Evolutionary conservation across 2,888 invertebrate species (phyloP).

Genomic region (Tethea ocularis): DNA sequence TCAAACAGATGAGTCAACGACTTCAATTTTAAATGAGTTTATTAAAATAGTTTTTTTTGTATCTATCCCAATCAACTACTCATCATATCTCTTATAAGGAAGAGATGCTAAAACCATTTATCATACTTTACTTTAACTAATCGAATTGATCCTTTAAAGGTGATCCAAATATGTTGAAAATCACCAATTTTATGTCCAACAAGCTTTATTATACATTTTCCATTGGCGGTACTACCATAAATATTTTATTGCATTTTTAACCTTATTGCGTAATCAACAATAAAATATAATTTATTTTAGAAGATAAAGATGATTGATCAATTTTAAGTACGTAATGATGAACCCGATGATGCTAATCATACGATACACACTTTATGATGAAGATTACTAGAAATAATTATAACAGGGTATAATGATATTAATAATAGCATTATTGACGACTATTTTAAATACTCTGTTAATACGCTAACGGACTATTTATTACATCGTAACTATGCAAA

Average conservation of each 20-base stretch:
- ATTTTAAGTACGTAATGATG: not conserved
- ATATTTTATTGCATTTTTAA: not conserved
- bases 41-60: not conserved
- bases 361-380: slow-evolving; percentile 37
- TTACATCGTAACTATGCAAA: slow-evolving; percentile 21
- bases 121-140: not conserved
- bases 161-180: not conserved
- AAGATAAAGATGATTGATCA: not conserved
- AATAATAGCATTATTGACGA: slow-evolving; percentile 9
- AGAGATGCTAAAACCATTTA: not conserved
- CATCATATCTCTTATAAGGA: not conserved
- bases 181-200: not conserved
- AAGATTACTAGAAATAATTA: slow-evolving; percentile 24
- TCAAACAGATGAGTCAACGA: not conserved
- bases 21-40: not conserved
- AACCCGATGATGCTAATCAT: not conserved
- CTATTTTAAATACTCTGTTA: slow-evolving; percentile 20
- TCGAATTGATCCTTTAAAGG: not conserved
- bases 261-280: not conserved
- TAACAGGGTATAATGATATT: no score
- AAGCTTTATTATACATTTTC: not conserved
- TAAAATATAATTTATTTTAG: not conserved
- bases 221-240: not conserved
- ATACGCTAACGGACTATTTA: slow-evolving; percentile 19
- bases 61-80: not conserved